Evolutionary conservation across 2,797 vertebrate species (phyloP), one percentile per base, ranked within the genome.

Genomic region (Selene dorsalis): DNA sequence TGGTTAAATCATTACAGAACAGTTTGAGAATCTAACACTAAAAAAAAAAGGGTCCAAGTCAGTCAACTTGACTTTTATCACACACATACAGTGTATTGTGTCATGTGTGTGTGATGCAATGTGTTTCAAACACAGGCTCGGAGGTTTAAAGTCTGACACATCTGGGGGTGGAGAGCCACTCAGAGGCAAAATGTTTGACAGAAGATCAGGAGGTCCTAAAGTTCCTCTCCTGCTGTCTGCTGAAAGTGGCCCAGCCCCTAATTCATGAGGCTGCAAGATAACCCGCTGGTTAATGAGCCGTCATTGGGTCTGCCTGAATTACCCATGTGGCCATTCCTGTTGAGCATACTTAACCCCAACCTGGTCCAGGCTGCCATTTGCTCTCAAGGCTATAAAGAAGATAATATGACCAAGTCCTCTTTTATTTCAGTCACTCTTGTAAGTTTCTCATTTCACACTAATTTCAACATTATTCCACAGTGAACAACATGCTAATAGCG

Each of bases 171-270:
- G 50, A 26, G 39, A 70, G 52, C 3, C 81, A 81, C 81, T 88
- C 84, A 71, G 74, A 83, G 80, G 79, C 80, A 81, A 76, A 84
- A 62, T 73, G 73, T 80, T 75, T 78, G 77, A 91, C 83, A 84
- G 80, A 75, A 85, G 81, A 90, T 86, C 81, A 86, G 79, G 62
- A 83, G 80, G 84, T 83, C 73, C 73, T 59, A 71, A 68, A 78
- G 86, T 87, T 75, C 50, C 38, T 75, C 75, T 65, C 61, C 59
- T 18, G 28, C 39, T 61, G 57, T 50, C 13, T 2, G 4, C 1
- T 76, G n/a, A 45, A 76, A 77, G 68, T 48, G 20, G 38, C 43
- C 16, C 13, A 32, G 26, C 65, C 70, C 35, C 43, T 65, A 53
- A 83, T 80, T 74, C 74, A 50, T 41, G 30, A 82, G 65, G 58